Evolutionary conservation across 2,888 invertebrate species (phyloP).

Genomic region (Embidobia sp.): DNA sequence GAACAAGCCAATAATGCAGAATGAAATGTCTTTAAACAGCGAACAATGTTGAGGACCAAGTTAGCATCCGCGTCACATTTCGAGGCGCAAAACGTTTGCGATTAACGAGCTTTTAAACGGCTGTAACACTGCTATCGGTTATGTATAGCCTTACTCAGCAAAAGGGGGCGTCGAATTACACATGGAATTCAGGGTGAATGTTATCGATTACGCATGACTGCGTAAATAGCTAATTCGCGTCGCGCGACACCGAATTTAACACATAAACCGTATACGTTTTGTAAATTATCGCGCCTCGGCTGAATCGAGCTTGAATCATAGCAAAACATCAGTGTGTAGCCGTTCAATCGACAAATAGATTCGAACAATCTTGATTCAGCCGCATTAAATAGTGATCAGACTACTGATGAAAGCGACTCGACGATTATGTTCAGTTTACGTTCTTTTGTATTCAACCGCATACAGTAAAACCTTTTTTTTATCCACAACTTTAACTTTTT

Average conservation of each 20-base stretch:
- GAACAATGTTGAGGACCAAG: too few relatives aligned
- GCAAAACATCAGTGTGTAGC: too few relatives aligned
- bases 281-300: conserved; percentile 30
- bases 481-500: too few relatives aligned
- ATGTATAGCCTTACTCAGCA: conserved; percentile 50
- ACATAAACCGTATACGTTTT: conserved; percentile 57
- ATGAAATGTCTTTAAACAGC: too few relatives aligned
- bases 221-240: conserved; percentile 57
- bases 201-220: conserved; percentile 63
- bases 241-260: conserved; percentile 31
- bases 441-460: too few relatives aligned
- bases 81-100: conserved; percentile 32
- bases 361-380: too few relatives aligned
- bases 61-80: too few relatives aligned
- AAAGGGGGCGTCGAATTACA: conserved; percentile 54
- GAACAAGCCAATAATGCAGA: too few relatives aligned
- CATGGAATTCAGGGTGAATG: conserved; percentile 54
- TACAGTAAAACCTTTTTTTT: too few relatives aligned
- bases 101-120: conserved; percentile 57
- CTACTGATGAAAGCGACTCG: too few relatives aligned
- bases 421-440: too few relatives aligned
- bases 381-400: too few relatives aligned
- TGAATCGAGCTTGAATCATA: conserved; percentile 28
- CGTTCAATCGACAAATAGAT: conserved; percentile 27
- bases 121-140: conserved; percentile 33